Conservation (phyloP, 2,113 vertebrate species). For the Poicephalus gulielmi region DNA sequence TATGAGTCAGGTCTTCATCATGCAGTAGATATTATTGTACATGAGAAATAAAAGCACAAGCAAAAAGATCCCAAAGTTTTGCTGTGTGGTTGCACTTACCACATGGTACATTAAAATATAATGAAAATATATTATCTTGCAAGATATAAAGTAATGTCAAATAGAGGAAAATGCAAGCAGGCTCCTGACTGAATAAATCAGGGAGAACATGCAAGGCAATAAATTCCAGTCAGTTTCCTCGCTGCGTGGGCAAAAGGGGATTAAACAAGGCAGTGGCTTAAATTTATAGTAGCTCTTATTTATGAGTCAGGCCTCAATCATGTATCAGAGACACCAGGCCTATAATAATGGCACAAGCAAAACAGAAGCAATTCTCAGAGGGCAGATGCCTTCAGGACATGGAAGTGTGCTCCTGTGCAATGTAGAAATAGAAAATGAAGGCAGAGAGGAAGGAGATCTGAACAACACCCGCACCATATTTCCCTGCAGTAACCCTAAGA, state of each 20-base stretch:
- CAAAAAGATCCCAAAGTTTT: slow-evolving; percentile 39
- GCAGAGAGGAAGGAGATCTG: not conserved
- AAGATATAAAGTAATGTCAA: slow-evolving; percentile 68
- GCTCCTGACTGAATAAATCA: slow-evolving; percentile 72
- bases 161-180: slow-evolving; percentile 67
- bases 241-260: slow-evolving; percentile 71
- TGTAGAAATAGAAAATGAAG: slow-evolving; percentile 28
- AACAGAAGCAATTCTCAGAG: slow-evolving; percentile 50
- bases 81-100: slow-evolving; percentile 1
- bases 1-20: slow-evolving; percentile 46
- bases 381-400: slow-evolving; percentile 56
- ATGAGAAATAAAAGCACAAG: slow-evolving; percentile 16
- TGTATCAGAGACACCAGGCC: slow-evolving; percentile 62
- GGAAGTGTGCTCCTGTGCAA: not conserved
- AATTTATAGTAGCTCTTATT: slow-evolving; percentile 72
- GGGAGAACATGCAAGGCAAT: slow-evolving; percentile 62
- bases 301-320: slow-evolving; percentile 75
- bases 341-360: slow-evolving; percentile 65
- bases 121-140: slow-evolving; percentile 65
- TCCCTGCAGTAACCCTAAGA: not conserved
- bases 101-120: slow-evolving; percentile 60
- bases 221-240: slow-evolving; percentile 70
- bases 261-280: slow-evolving; percentile 71
- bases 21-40: slow-evolving; percentile 9
- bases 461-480: not conserved